Base-by-base conservation (phyloP, 2,888 invertebrate genomes). In the Polylopha cassiicola region DNA sequence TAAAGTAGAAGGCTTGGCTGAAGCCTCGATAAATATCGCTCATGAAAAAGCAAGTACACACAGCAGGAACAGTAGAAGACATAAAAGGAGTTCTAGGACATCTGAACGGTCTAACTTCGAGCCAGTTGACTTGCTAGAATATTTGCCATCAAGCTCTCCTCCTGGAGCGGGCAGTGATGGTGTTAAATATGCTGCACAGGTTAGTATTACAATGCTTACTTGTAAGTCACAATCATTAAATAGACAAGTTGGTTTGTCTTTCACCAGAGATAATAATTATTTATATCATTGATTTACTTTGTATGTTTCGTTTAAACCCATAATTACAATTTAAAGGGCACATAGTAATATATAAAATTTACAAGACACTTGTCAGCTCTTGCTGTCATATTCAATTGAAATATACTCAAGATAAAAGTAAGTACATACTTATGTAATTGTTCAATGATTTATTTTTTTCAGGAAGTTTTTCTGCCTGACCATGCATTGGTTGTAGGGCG, bases 381-480 rank as follows among this genome's bases (percentile, higher is more conserved):
- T n/a, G n/a, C n/a, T n/a, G n/a, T n/a, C n/a, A n/a, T n/a, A n/a
- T n/a, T n/a, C n/a, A n/a, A n/a, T n/a, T n/a, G n/a, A n/a, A n/a
- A n/a, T n/a, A n/a, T n/a, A n/a, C n/a, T n/a, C n/a, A n/a, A n/a
- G n/a, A n/a, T n/a, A n/a, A n/a, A n/a, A n/a, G n/a, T n/a, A n/a
- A n/a, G n/a, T 4, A 4, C 6, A 18, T 14, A 10, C 13, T 26
- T 7, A 9, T 7, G 3, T 8, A 38, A 4, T 24, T 1, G 3
- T 7, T 8, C 15, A 13, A 1, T 43, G 88, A 86, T 0, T 87
- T 46, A 16, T 31, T 41, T 9, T 33, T 71, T 69, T 5, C 63
- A 94, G 67, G 95, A 95, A 71, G 77, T 94, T 39, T 91, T 94
- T 58, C 75, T 97, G 44, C 97, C 97, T 0, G 96, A 96, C 67